These are phyloP conservation scores for Tiliacea aurago DNA, from an alignment of 2,888 invertebrate species.

Conservation along the genomic window DNA sequence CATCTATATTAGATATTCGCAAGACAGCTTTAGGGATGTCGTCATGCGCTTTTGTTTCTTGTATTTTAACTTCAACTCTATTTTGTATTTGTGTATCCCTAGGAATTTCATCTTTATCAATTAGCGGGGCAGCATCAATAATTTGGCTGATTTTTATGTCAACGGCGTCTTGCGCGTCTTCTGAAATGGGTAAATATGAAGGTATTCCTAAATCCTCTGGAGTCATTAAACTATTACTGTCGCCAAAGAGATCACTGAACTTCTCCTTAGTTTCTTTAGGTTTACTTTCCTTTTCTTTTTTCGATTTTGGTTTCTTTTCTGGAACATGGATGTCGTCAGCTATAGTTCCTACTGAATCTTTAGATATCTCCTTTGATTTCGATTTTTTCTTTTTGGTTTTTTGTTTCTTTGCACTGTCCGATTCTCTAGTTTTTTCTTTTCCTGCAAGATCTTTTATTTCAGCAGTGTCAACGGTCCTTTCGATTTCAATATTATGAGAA, in stretches of 20 bases:
- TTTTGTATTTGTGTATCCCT: background rate
- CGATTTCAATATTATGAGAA: background rate
- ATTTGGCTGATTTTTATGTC: conserved; percentile 67
- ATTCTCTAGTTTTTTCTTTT: conserved; percentile 42
- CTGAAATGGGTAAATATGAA: conserved; percentile 75
- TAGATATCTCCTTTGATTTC: conserved; percentile 63
- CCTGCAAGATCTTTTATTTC: conserved; percentile 31
- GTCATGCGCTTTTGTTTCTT: background rate
- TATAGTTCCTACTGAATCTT: conserved; percentile 49
- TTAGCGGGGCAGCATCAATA: conserved; percentile 9
- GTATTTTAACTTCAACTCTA: conserved; percentile 9
- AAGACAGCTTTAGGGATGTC: conserved; percentile 1
- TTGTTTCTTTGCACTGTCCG: conserved; percentile 65
- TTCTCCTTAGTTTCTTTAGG: conserved; percentile 71
- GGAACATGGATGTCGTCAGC: conserved; percentile 23
- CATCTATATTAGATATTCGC: conserved; percentile 21
- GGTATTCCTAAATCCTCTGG: conserved; percentile 84
- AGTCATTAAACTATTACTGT: conserved; percentile 84
- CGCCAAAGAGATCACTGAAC: conserved; percentile 84
- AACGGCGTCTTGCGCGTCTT: conserved; percentile 81
- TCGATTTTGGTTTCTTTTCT: conserved; percentile 64
- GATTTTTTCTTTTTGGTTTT: conserved; percentile 69
- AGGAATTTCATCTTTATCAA: conserved; percentile 3
- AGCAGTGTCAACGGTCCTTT: conserved; percentile 1
- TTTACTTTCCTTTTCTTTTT: conserved; percentile 66